phyloP scores from a whole-genome alignment of 2,888 invertebrate genomes.

The Eremobia ochroleuca region DNA sequence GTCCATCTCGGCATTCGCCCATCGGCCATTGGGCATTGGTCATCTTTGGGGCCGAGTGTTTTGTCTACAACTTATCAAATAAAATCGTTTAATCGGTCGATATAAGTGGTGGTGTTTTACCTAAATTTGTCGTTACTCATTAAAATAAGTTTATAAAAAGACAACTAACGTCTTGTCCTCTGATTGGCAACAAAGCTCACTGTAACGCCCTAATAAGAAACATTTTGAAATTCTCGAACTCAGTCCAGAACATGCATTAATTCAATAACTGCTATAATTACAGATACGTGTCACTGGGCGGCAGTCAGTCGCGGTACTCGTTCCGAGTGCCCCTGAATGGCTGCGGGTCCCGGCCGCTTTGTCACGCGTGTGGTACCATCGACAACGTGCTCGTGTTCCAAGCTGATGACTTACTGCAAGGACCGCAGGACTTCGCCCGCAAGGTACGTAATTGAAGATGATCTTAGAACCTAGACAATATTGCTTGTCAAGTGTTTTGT shows the following conservation, averaged over 20 bases:
- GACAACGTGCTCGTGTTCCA: conserved; percentile 93
- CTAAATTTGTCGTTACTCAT: no score
- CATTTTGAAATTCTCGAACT: background rate
- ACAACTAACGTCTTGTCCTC: no score
- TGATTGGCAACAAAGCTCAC: background rate
- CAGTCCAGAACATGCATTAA: conserved; percentile 6
- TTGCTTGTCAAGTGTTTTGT: background rate
- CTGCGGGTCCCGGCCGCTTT: conserved; percentile 92
- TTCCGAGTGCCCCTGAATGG: conserved; percentile 92
- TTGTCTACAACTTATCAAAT: background rate
- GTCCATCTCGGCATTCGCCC: no score
- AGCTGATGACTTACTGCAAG: conserved; percentile 92
- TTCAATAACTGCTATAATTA: conserved; percentile 52
- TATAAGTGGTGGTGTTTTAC: background rate
- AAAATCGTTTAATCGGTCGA: background rate
- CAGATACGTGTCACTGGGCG: conserved; percentile 92
- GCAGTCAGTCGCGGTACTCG: conserved; percentile 90
- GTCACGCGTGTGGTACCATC: conserved; percentile 91
- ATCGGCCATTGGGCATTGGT: no score
- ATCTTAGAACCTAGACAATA: background rate
- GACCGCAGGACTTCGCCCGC: conserved; percentile 92
- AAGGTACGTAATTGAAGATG: conserved; percentile 81
- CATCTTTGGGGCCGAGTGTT: background rate
- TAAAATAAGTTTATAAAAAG: background rate
- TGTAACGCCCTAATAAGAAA: background rate